Conservation (phyloP, 2,888 invertebrate species). For the Sesia bembeciformis region DNA sequence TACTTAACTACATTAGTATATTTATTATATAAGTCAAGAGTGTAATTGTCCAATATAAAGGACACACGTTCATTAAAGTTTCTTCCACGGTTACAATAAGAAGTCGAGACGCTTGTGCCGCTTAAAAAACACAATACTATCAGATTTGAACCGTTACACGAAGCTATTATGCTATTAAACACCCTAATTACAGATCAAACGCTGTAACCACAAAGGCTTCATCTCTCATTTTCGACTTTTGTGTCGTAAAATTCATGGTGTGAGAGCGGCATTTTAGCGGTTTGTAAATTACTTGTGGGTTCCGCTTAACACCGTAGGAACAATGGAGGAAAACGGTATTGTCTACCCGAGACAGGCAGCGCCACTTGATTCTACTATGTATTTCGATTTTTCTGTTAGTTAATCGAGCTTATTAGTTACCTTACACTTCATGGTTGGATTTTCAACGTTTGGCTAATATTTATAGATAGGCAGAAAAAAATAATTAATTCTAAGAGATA, state of each 20-base stretch:
- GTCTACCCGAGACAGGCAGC: slow-evolving; percentile 6
- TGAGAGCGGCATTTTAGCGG: slow-evolving; percentile 43
- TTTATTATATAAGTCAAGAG: not conserved
- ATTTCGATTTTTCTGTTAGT: too few relatives aligned
- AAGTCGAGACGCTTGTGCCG: slow-evolving; percentile 26
- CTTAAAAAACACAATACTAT: slow-evolving; percentile 50
- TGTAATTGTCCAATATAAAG: slow-evolving; percentile 22
- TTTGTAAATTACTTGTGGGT: slow-evolving; percentile 46
- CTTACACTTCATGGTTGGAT: too few relatives aligned
- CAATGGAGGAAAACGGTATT: slow-evolving; percentile 13
- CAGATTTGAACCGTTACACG: slow-evolving; percentile 57
- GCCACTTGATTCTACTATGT: too few relatives aligned
- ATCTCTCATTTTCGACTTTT: slow-evolving; percentile 53
- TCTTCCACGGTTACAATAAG: slow-evolving; percentile 38
- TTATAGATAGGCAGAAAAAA: too few relatives aligned
- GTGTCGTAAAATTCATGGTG: slow-evolving; percentile 50
- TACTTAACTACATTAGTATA: too few relatives aligned
- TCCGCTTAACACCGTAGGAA: slow-evolving; percentile 23
- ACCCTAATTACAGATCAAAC: slow-evolving; percentile 69
- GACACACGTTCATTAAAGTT: slow-evolving; percentile 27
- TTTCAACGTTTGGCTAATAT: too few relatives aligned
- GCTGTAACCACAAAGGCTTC: slow-evolving; percentile 60
- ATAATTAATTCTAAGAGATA: too few relatives aligned
- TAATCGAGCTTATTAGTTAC: too few relatives aligned
- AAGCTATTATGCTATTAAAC: slow-evolving; percentile 56